Evolutionary conservation across 2,888 invertebrate species (phyloP), one percentile per base, ranked within the genome.

Genomic region (Pecten maximus): DNA sequence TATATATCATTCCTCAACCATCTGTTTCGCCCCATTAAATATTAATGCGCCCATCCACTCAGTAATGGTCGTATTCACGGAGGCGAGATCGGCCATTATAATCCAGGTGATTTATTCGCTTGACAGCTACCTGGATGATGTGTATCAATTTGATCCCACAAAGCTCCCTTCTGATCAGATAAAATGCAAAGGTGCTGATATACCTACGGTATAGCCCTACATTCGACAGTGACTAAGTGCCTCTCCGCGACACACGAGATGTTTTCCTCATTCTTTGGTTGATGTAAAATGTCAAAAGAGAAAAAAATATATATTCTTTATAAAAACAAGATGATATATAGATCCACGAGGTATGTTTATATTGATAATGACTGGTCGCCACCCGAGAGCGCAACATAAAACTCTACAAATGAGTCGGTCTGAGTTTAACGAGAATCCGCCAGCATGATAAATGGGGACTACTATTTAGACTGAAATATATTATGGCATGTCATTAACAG

Each of bases 11-110:
- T 88, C 88, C 48, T 88, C 40, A 44, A 48, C 88, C 88, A 88
- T 88, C 88, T 88, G 88, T 88, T 88, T 88, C 88, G 88, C 44
- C 44, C 88, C 48, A 88, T 88, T 88, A 88, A 88, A 88, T 88
- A 88, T 88, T 88, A 88, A 88, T 88, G 88, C 88, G 48, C 40
- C 44, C 88, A 40, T 40, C 48, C 88, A 88, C 48, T 88, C 88
- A 35, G 40, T 88, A 88, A 88, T 88, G 88, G 88, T 12, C 48
- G 48, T 48, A 48, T 88, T 88, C 88, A 88, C 40, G 88, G 44
- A 88, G 88, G 88, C 88, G 88, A 88, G 88, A 88, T 88, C 88
- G 40, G 35, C 88, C 48, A 88, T 88, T 88, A 88, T 88, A 48
- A 88, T 88, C 48, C 48, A 35, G 48, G 88, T 88, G 88, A 88